Evolutionary conservation across 2,113 vertebrate genomes (phyloP), one percentile per base, ranked within the genome.

Genomic region (Phodopus roborovskii): DNA sequence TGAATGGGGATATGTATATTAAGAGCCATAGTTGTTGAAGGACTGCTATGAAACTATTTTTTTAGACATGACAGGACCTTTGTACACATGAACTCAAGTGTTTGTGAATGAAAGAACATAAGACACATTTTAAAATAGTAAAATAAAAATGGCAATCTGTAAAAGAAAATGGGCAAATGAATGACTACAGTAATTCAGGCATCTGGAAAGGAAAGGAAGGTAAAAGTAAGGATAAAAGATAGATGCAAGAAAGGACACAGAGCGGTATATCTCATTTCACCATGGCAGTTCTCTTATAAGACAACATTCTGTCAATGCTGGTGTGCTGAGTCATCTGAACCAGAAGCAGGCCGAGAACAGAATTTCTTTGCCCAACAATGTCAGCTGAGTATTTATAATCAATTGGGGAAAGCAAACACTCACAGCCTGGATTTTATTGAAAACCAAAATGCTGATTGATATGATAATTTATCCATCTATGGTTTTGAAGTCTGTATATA

Each of bases 151-250:
- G 36, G 33, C n/a, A 97, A 71, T 66, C 86, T 97, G 26, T 89
- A 78, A 33, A 82, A 7, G 28, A 95, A 4, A 42, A 92, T 96
- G 45, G 33, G 73, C 97, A n/a, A 95, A 92, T 96, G 96, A 98
- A 95, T 97, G 85, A 95, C 81, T 77, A 92, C 48, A 2, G 50
- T 5, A 96, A 77, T 81, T 97, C 71, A 36, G 1, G 33, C 96
- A 83, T n/a, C 77, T 33, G 79, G 74, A 78, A 88, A 84, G 92
- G 36, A 88, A 56, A 94, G 17, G 22, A 58, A 85, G 9, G 13
- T 70, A 58, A 13, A 71, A 95, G 96, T 91, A 45, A 84, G 71
- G 75, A 90, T 45, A 90, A 93, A 94, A n/a, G 91, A 68, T 33
- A 71, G 42, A 90, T 94, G 84, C 1, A 28, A 60, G 53, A 82